Evolutionary conservation across 2,113 vertebrate species (phyloP).

Genomic region (Mustela nigripes): DNA sequence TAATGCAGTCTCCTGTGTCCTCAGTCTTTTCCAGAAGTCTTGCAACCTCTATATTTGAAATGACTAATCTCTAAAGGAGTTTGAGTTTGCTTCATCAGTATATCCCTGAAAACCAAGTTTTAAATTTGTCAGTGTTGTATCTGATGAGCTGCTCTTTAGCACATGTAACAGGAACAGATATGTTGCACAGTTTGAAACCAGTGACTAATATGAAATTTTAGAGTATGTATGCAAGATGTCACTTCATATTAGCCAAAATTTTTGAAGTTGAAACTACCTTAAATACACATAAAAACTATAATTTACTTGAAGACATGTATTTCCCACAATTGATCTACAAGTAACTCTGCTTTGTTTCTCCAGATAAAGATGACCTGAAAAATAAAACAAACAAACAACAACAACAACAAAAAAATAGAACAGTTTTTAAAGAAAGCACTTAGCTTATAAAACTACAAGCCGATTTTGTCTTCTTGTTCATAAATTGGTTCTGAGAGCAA

Average conservation of each 20-base stretch:
- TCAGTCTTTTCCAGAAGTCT: neutral
- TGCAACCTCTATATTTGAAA: neutral
- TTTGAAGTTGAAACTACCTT: neutral
- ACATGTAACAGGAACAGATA: neutral
- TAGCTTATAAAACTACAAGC: neutral
- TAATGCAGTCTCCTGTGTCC: neutral
- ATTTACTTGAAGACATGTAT: constrained; percentile 26
- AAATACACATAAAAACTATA: neutral
- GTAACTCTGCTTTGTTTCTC: neutral
- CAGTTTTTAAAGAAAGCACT: neutral
- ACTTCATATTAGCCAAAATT: constrained; percentile 32
- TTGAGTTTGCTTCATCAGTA: neutral
- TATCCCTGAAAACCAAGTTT: neutral
- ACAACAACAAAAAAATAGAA: neutral
- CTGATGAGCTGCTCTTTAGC: neutral
- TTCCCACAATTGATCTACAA: neutral
- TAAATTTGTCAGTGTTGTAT: neutral
- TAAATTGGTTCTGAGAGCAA: neutral
- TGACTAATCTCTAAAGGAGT: neutral
- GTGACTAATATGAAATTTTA: neutral
- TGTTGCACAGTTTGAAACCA: neutral
- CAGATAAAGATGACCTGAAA: constrained; percentile 4
- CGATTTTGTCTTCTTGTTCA: neutral
- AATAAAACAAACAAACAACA: neutral
- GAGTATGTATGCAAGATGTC: neutral